Percentiles rank a stretch among this genome's conserved stretches.
Conservation (phyloP, 2,113 vertebrate species). For the Gavia stellata region DNA sequence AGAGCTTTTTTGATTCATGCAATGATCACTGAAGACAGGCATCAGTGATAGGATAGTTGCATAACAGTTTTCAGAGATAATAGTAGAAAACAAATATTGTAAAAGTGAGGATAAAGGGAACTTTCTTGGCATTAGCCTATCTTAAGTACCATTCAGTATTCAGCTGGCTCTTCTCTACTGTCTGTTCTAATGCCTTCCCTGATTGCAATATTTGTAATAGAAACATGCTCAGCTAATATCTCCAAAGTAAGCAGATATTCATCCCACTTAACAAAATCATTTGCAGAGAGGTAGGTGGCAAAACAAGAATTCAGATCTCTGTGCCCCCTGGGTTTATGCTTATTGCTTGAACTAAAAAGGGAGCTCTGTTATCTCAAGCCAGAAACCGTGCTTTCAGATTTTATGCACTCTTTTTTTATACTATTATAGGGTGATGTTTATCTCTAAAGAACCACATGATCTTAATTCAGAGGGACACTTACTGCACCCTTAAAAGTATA, state of each 20-base stretch:
- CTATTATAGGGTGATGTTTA: background rate
- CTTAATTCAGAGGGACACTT: background rate
- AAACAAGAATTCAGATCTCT: background rate
- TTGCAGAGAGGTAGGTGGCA: background rate
- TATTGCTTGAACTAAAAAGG: background rate
- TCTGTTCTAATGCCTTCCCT: background rate
- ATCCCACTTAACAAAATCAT: background rate
- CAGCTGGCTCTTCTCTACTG: background rate
- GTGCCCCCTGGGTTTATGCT: background rate
- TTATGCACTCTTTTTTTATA: background rate
- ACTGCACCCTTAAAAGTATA: background rate
- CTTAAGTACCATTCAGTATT: background rate
- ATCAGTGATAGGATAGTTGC: background rate
- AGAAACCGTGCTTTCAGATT: background rate
- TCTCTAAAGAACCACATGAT: background rate
- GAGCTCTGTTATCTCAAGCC: background rate
- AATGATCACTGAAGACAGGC: background rate
- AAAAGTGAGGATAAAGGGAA: background rate
- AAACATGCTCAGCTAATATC: background rate
- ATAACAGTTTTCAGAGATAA: conserved; percentile 9
- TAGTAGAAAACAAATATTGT: background rate
- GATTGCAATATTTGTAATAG: background rate
- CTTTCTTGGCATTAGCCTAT: background rate
- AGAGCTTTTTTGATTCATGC: background rate
- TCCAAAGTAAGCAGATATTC: background rate